Evolutionary conservation across 2,797 vertebrate genomes (phyloP).

Genomic region (Notolepis coatsorum): DNA sequence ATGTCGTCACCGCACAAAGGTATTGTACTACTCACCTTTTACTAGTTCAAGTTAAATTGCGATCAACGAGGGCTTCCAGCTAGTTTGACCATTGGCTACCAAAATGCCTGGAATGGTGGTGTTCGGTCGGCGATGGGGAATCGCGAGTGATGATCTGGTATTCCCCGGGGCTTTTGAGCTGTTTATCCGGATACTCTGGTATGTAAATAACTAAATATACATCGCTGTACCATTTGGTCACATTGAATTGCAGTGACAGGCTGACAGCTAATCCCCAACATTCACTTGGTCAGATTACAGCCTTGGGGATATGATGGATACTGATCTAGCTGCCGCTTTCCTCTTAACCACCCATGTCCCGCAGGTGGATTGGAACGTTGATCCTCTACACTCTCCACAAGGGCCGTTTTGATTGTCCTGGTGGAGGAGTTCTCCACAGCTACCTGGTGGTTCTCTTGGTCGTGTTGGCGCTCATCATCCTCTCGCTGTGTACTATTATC

Average conservation of each 20-base stretch:
- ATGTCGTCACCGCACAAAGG: neutral
- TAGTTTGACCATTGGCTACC: neutral
- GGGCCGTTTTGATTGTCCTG: conserved; percentile 84
- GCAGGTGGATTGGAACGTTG: conserved; percentile 92
- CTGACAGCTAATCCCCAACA: neutral
- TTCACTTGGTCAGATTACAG: neutral
- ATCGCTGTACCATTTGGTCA: too few species aligned
- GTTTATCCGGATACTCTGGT: conserved; percentile 88
- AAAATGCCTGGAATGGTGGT: conserved; percentile 91
- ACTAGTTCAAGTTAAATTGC: neutral
- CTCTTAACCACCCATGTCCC: neutral
- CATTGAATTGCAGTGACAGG: too few species aligned
- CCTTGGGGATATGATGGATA: too few species aligned
- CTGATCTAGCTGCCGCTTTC: neutral
- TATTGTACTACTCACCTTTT: neutral
- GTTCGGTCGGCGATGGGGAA: conserved; percentile 93
- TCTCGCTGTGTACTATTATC: conserved; percentile 84
- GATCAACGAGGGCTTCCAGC: neutral
- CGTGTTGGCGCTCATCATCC: conserved; percentile 87
- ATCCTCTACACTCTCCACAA: conserved; percentile 86
- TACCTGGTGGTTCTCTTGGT: conserved; percentile 90
- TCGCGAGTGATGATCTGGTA: conserved; percentile 95
- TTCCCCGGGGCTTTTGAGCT: conserved; percentile 91
- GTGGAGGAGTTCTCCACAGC: conserved; percentile 83
- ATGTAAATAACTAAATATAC: conserved; percentile 62